Evolutionary conservation across 2,888 invertebrate genomes (phyloP).

Genomic region (Limnephilus rhombicus): DNA sequence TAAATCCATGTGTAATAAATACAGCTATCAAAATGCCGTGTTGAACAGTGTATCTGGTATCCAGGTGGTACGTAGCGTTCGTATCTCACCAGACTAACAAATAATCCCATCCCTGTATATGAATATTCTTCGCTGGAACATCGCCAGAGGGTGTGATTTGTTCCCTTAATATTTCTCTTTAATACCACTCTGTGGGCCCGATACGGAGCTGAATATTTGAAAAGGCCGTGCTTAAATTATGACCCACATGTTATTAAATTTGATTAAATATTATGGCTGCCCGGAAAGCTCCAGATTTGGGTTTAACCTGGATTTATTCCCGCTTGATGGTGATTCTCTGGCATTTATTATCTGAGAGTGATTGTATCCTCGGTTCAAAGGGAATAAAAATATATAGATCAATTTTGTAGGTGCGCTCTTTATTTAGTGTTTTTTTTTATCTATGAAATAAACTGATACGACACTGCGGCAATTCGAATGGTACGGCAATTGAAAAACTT

Average conservation of each 20-base stretch:
- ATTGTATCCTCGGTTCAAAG: not conserved
- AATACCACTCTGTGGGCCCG: constrained; percentile 24
- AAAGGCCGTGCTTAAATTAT: constrained; percentile 8
- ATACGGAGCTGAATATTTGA: constrained; percentile 34
- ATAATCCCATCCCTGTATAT: not conserved
- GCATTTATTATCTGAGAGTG: not conserved
- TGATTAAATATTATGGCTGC: constrained; percentile 38
- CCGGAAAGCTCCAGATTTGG: not conserved
- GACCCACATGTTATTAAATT: constrained; percentile 20
- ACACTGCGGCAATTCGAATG: not conserved
- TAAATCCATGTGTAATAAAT: not conserved
- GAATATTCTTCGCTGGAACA: constrained; percentile 31
- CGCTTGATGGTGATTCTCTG: not conserved
- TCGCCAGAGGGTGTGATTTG: constrained; percentile 36
- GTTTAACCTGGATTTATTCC: not conserved
- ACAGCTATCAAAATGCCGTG: not conserved
- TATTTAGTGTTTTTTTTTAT: not conserved
- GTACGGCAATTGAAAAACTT: not conserved
- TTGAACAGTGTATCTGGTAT: not conserved
- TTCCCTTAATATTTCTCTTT: constrained; percentile 42
- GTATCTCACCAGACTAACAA: constrained; percentile 7
- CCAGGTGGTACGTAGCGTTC: not conserved
- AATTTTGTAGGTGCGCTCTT: not conserved
- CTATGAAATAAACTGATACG: not conserved
- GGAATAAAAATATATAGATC: not conserved